Conservation (phyloP, 2,888 invertebrate genomes). For the Harpalus rufipes region DNA sequence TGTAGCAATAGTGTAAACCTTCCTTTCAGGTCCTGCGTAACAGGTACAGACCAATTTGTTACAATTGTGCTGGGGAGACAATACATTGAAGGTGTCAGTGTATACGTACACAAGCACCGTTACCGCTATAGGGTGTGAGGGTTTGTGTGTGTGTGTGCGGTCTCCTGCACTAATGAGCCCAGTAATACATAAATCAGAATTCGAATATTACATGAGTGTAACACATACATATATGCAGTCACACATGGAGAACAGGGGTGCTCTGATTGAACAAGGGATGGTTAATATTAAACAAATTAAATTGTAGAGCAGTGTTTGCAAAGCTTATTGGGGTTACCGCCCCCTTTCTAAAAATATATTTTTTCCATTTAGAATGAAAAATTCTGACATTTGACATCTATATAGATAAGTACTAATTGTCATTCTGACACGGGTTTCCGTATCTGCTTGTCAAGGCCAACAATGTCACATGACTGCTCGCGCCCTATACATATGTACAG, state of each 20-base stretch:
- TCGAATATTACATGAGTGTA: conserved; percentile 57
- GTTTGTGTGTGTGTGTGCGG: conserved; percentile 47
- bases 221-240: not conserved
- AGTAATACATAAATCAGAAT: conserved; percentile 61
- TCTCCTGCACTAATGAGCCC: conserved; percentile 49
- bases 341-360: too few species aligned
- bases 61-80: conserved; percentile 61
- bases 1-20: not conserved
- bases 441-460: too few species aligned
- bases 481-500: too few species aligned
- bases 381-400: too few species aligned
- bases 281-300: not conserved
- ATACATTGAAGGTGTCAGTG: conserved; percentile 28
- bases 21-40: conserved; percentile 25
- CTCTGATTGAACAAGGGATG: not conserved
- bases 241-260: not conserved
- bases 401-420: too few species aligned
- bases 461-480: too few species aligned
- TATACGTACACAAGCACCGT: too few species aligned
- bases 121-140: not conserved
- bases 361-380: too few species aligned
- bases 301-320: too few species aligned
- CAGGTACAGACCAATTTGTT: conserved; percentile 62
- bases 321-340: too few species aligned
- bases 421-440: too few species aligned